Evolutionary conservation across 2,888 invertebrate genomes (phyloP).

Genomic region (Autographa gamma): DNA sequence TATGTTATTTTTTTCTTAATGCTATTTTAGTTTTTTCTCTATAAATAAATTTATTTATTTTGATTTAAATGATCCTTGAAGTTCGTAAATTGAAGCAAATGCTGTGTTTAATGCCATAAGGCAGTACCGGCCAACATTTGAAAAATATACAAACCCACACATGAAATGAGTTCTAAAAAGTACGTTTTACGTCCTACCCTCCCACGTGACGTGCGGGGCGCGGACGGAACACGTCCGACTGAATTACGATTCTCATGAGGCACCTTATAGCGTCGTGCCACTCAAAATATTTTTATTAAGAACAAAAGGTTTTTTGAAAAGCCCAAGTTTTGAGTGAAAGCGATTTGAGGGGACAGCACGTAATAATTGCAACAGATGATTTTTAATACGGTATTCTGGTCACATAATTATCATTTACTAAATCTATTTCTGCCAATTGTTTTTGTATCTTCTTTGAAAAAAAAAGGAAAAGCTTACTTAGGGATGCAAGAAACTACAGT

Average conservation of each 20-base stretch:
- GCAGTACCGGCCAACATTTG: not conserved
- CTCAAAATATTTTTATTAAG: conserved; percentile 79
- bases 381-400: too few relatives aligned
- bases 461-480: too few relatives aligned
- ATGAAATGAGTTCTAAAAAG: conserved; percentile 6
- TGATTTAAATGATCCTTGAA: too few relatives aligned
- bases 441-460: too few relatives aligned
- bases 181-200: conserved; percentile 28
- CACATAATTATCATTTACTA: too few relatives aligned
- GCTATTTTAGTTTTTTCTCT: too few relatives aligned
- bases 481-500: too few relatives aligned
- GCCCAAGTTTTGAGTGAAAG: conserved; percentile 53
- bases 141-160: not conserved
- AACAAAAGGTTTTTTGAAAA: conserved; percentile 68
- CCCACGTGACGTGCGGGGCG: conserved; percentile 47
- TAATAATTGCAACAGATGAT: too few relatives aligned
- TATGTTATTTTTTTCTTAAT: too few relatives aligned
- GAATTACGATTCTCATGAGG: conserved; percentile 54
- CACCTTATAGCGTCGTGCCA: conserved; percentile 69
- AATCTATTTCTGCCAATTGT: too few relatives aligned
- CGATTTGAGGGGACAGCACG: conserved; percentile 26
- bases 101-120: not conserved
- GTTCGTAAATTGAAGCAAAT: too few relatives aligned
- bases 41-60: too few relatives aligned
- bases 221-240: conserved; percentile 48